phyloP scores from a whole-genome alignment of 2,888 invertebrate species.

The Therioaphis trifolii region DNA sequence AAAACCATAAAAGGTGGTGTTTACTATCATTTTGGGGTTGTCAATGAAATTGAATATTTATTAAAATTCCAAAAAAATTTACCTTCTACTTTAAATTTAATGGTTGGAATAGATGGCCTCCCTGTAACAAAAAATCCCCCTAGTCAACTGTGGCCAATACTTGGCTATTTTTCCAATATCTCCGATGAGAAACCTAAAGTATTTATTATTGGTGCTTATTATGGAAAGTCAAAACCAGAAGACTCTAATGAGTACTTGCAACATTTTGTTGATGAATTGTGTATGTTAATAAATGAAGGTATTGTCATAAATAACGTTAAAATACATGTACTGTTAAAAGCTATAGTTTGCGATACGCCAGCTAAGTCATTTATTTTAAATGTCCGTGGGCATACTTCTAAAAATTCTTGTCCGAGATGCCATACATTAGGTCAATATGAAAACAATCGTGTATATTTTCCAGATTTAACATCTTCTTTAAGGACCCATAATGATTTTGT shows the following conservation, averaged over 20 bases:
- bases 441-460: too few species aligned
- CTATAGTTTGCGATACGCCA: constrained; percentile 59
- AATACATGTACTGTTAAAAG: background rate
- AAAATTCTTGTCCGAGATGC: too few species aligned
- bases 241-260: constrained; percentile 22
- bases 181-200: background rate
- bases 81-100: background rate
- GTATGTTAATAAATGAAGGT: constrained; percentile 9
- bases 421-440: too few species aligned
- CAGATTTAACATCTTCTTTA: constrained; percentile 32
- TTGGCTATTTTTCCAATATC: constrained; percentile 22
- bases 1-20: background rate
- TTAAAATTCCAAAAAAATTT: background rate
- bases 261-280: constrained; percentile 27
- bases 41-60: constrained; percentile 22
- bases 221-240: constrained; percentile 10
- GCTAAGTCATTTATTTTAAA: constrained; percentile 61
- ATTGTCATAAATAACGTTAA: background rate
- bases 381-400: too few species aligned
- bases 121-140: background rate
- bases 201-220: constrained; percentile 38
- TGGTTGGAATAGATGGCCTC: constrained; percentile 35
- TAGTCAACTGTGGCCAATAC: constrained; percentile 24
- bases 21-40: too few species aligned
- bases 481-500: constrained; percentile 59